Evolutionary conservation across 2,888 invertebrate genomes (phyloP).

Genomic region (Campopleginae sp.): DNA sequence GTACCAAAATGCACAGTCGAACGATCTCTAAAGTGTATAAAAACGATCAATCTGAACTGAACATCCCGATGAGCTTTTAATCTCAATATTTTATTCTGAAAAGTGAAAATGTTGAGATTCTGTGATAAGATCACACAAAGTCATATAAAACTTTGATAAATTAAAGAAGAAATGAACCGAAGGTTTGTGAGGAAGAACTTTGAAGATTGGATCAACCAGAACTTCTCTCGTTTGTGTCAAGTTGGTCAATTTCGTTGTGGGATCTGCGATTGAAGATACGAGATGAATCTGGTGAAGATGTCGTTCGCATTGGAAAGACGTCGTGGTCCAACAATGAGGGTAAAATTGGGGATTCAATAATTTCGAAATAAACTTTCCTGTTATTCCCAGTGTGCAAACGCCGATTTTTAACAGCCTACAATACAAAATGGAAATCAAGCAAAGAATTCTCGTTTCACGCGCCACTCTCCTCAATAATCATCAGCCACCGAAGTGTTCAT

Average conservation of each 20-base stretch:
- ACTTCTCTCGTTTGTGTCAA: constrained; percentile 46
- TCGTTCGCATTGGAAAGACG: constrained; percentile 31
- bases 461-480: constrained; percentile 9
- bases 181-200: constrained; percentile 38
- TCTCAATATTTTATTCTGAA: neutral
- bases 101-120: neutral
- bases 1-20: constrained; percentile 1
- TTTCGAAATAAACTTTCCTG: constrained; percentile 30
- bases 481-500: neutral
- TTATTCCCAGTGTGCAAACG: constrained; percentile 46
- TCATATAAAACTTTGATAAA: neutral
- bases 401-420: constrained; percentile 63
- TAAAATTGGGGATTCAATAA: constrained; percentile 26
- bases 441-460: constrained; percentile 18
- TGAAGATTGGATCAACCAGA: constrained; percentile 43
- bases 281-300: constrained; percentile 53
- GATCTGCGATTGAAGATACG: constrained; percentile 42
- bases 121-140: neutral
- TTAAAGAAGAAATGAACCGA: neutral
- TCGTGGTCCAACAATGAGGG: neutral
- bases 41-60: neutral
- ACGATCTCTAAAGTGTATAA: neutral
- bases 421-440: constrained; percentile 48
- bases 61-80: neutral
- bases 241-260: constrained; percentile 50